These are phyloP conservation scores for Cheilinus undulatus DNA, from an alignment of 2,113 vertebrate genomes.

Conservation along the genomic window DNA sequence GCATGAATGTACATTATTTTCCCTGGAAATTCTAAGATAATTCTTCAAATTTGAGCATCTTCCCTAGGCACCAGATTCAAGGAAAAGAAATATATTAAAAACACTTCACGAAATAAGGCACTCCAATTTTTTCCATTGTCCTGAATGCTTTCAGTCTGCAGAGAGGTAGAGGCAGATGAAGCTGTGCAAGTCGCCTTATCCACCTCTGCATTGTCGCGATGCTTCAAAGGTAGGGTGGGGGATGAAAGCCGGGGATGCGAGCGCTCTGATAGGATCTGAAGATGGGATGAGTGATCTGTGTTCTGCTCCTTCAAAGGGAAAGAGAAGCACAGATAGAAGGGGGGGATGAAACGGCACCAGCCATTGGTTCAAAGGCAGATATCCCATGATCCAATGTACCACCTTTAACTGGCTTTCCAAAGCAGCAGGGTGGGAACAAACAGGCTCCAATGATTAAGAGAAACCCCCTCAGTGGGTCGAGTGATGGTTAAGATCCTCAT, in stretches of 20 bases:
- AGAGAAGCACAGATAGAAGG: slow-evolving; percentile 32
- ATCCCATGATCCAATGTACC: slow-evolving; percentile 50
- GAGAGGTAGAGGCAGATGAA: slow-evolving; percentile 68
- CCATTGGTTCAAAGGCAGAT: slow-evolving; percentile 60
- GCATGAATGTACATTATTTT: slow-evolving; percentile 60
- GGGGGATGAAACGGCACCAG: slow-evolving; percentile 53
- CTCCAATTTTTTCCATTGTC: slow-evolving; percentile 67
- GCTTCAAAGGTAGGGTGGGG: slow-evolving; percentile 65
- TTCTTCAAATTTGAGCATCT: slow-evolving; percentile 60
- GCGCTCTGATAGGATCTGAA: slow-evolving; percentile 63
- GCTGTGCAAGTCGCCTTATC: slow-evolving; percentile 69
- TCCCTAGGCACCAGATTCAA: slow-evolving; percentile 57
- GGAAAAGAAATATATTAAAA: slow-evolving; percentile 63
- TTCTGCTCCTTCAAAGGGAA: slow-evolving; percentile 61
- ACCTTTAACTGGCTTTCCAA: slow-evolving; percentile 56
- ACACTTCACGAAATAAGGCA: slow-evolving; percentile 71
- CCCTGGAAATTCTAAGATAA: slow-evolving; percentile 44
- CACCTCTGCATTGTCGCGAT: slow-evolving; percentile 71
- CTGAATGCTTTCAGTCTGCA: slow-evolving; percentile 63
- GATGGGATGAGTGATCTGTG: slow-evolving; percentile 62
- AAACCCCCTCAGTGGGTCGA: slow-evolving; percentile 18
- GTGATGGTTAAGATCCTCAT: slow-evolving; percentile 16
- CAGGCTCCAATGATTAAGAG: slow-evolving; percentile 24
- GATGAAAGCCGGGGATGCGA: slow-evolving; percentile 67
- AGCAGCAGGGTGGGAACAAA: slow-evolving; percentile 46